Base-by-base conservation (phyloP, 1,140 invertebrate genomes). In the Drosophila insularis region DNA sequence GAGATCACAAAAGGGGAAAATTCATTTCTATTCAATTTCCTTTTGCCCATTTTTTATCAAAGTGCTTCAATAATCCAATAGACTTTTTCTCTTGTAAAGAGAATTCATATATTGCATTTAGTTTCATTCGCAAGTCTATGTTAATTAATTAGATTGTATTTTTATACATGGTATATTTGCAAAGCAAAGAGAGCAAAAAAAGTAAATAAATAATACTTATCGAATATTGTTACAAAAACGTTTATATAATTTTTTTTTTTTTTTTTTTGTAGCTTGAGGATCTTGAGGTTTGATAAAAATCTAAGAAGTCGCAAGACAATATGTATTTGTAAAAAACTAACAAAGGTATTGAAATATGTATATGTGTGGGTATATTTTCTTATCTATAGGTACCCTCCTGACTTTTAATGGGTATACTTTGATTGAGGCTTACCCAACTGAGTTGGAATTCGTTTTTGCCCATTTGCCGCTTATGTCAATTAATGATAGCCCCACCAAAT, bases 131-230 rank as follows among this genome's bases (percentile, higher is more conserved):
- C 43, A 50, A 21, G 8, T 21, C 8, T 21, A 50, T 50, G 43
- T 50, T 50, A 50, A 50, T 50, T 50, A 50, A 50, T 50, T 50
- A 50, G 7, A 21, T 50, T 21, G 43, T 50, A 50, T 50, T 50
- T 50, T 11, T 21, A 19, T 46, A 46, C 14, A 17, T 46, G 5
- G 14, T 46, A 6, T 50, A 10, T 11, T 37, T 11, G 35, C 4
- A 3, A 11, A 37, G 13, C 35, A 11, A 7, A 35, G 35, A 37
- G 2, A 10, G 8, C 32, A 7, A 32, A 32, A 11, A 37, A n/a
- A 37, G n/a, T 27, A 27, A 27, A 27, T 6, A 27, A 27, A 27
- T 5, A 37, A 37, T 13, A 37, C 10, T 8, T 37, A 13, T 37
- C 35, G 11, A 37, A 37, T 3, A 37, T 8, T 35, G 10, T 35